Evolutionary conservation across 2,113 vertebrate species (phyloP), one percentile per base, ranked within the genome.

Genomic region (Xenotilapia caudafasciata): DNA sequence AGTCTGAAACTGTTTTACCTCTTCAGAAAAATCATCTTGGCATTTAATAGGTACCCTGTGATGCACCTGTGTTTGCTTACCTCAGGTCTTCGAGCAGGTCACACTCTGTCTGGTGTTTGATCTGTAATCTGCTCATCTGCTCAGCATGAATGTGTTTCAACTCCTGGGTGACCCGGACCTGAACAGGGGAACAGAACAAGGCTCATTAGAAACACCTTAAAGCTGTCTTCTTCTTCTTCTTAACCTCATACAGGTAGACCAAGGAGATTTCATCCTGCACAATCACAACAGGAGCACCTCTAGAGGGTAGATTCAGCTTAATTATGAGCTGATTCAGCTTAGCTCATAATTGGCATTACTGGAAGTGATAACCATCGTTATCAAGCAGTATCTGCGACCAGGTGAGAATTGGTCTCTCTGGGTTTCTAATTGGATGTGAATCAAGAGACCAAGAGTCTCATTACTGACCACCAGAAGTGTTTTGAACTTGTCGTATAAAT

Each of bases 1-100:
- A 31, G 42, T 49, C 42, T 49, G 42, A 49, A 49, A 77, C 26
- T 49, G 26, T 49, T 77, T 49, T 40, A 17, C 11, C 31, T 11
- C 56, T 62, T 33, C 26, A 49, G 11, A 0, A 11, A 58, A 62
- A 31, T 15, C 8, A 15, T 33, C 26, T 33, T 49, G 42, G 6
- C 42, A 51, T 77, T 49, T 77, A 77, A 51, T 31, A 77, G 45
- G 23, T 49, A 42, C 6, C 7, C 51, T 56, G 54, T 23, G 45
- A 47, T 86, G 10, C 79, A 62, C 31, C 15, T 79, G 47, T 8
- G 85, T 40, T 88, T 82, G 73, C 97, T 97, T 96, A 99, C 98
- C 98, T 99, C 95, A 99, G 97, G 92, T 99, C 98, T 91, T 99
- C 98, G 83, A 99, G 97, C 80, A 99, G 97, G 89, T 99, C 98